These are phyloP conservation scores for Elysia crispata DNA, from an alignment of 2,888 invertebrate genomes.

Conservation along the genomic window DNA sequence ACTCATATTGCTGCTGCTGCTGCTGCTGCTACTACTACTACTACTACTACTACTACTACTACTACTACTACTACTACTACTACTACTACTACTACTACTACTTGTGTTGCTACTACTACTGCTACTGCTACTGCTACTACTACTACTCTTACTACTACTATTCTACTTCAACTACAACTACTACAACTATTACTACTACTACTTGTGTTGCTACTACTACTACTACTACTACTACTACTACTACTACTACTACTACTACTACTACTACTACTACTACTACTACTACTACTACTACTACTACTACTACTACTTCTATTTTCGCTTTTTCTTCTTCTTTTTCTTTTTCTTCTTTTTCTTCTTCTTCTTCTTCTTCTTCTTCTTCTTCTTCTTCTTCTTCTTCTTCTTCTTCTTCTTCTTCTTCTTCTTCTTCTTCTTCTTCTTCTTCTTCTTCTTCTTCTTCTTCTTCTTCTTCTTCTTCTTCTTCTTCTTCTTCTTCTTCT, in stretches of 20 bases:
- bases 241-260: slow-evolving; percentile 38
- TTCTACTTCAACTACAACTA: no score
- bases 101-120: slow-evolving; percentile 27
- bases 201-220: no score
- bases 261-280: slow-evolving; percentile 39
- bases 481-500: slow-evolving; percentile 24
- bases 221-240: slow-evolving; percentile 37
- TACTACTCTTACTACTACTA: no score
- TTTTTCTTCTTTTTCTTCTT: not conserved
- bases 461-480: slow-evolving; percentile 20
- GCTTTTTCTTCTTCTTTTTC: not conserved
- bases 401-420: slow-evolving; percentile 17
- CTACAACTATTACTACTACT: no score
- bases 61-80: slow-evolving; percentile 38
- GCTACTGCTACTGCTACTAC: slow-evolving; percentile 34
- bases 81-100: slow-evolving; percentile 29
- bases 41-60: slow-evolving; percentile 24
- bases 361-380: slow-evolving; percentile 23
- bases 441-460: slow-evolving; percentile 18
- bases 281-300: slow-evolving; percentile 38
- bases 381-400: not conserved
- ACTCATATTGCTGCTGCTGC: no score
- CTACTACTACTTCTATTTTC: slow-evolving; percentile 17
- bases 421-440: slow-evolving; percentile 20
- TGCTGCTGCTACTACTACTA: slow-evolving; percentile 25